Conservation (phyloP, 1,140 invertebrate species). For the Drosophila lacertosa region DNA sequence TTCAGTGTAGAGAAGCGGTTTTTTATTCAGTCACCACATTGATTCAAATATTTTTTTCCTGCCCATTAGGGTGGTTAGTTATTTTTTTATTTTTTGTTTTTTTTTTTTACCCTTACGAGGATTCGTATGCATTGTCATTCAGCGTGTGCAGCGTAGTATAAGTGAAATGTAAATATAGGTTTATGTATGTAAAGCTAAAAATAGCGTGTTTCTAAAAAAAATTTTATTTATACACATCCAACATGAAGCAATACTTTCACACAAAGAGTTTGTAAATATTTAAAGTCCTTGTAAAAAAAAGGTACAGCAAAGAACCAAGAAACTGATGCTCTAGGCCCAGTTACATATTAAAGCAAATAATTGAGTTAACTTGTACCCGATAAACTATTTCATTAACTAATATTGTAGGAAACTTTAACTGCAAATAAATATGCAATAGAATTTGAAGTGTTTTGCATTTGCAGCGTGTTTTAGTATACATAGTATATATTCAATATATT, state of each 20-base stretch:
- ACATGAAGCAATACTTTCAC: not conserved
- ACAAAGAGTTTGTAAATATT: not conserved
- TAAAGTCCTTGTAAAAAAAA: not conserved
- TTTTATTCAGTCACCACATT: constrained; percentile 2
- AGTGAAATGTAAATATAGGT: not conserved
- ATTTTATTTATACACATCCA: not conserved
- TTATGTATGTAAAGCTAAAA: not conserved
- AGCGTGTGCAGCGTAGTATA: not conserved
- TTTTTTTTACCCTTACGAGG: constrained; percentile 4
- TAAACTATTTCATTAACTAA: constrained; percentile 4
- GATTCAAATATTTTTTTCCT: not conserved
- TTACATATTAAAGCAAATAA: not conserved
- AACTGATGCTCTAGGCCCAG: not conserved
- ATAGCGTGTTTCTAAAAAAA: not conserved
- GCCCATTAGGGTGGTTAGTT: constrained; percentile 12
- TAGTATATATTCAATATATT: no score
- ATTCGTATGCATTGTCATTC: not conserved
- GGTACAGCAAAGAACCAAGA: not conserved
- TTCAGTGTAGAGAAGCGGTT: no score
- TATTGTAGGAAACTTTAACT: not conserved
- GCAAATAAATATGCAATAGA: constrained; percentile 38
- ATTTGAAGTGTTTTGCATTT: constrained; percentile 1
- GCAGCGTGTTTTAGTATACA: not conserved
- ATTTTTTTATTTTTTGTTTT: constrained; percentile 3
- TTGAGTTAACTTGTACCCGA: not conserved